A percentile compares a stretch with the other conserved stretches of the same genome.
These are phyloP conservation scores for Stictonetta naevosa DNA, from an alignment of 2,113 vertebrate genomes.

Conservation along the genomic window DNA sequence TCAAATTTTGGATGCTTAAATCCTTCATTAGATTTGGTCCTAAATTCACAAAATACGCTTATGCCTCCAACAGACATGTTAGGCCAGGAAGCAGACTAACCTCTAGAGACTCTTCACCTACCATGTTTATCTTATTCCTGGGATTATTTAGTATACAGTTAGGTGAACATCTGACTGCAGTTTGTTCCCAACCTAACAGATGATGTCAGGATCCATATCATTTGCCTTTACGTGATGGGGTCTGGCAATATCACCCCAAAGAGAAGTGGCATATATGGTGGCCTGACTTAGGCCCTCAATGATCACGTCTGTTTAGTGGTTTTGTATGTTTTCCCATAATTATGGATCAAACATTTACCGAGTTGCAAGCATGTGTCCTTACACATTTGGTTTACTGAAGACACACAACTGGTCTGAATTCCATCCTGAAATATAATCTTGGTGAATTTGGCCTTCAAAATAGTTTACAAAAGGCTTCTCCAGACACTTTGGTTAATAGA, in stretches of 20 bases:
- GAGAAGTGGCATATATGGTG: background rate
- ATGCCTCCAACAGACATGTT: background rate
- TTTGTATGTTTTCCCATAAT: background rate
- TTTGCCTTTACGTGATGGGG: background rate
- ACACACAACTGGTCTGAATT: background rate
- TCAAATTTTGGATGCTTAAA: background rate
- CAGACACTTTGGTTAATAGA: background rate
- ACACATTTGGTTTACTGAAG: background rate
- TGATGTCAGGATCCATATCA: background rate
- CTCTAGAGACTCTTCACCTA: background rate
- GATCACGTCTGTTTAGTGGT: background rate
- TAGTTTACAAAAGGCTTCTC: background rate
- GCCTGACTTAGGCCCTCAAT: background rate
- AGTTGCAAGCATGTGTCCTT: accelerated
- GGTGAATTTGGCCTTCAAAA: background rate
- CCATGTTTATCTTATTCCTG: background rate
- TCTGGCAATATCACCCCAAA: background rate
- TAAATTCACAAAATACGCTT: background rate
- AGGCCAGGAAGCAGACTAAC: background rate
- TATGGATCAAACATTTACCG: background rate
- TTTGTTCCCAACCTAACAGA: background rate
- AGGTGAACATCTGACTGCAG: background rate
- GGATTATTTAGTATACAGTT: background rate
- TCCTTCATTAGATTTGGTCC: background rate
- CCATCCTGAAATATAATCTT: background rate